Conservation (phyloP, 2,888 invertebrate genomes). For the Melolontha melolontha region DNA sequence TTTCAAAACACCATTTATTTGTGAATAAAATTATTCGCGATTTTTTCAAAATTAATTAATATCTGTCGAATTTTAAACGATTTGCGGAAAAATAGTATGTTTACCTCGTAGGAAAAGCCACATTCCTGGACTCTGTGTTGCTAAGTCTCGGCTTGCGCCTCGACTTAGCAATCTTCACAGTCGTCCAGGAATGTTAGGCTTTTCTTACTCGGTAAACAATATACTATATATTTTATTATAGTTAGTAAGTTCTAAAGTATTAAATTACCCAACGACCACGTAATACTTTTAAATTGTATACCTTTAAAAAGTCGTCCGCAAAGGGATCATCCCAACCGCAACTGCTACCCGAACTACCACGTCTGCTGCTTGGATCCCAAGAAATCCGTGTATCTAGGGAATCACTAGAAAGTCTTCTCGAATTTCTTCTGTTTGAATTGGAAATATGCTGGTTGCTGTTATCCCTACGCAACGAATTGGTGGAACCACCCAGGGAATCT, state of each 20-base stretch:
- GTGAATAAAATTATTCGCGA: no score
- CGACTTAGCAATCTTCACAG: no score
- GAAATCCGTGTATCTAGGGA: conserved; percentile 78
- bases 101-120: no score
- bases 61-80: no score
- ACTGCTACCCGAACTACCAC: conserved; percentile 73
- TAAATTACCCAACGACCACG: background rate
- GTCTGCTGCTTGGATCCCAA: conserved; percentile 74
- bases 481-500: conserved; percentile 59
- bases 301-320: conserved; percentile 71
- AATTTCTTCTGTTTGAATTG: conserved; percentile 69
- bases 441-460: conserved; percentile 57
- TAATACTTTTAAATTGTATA: conserved; percentile 34
- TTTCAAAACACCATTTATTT: no score
- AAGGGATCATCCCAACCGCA: conserved; percentile 71
- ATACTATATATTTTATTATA: no score
- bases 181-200: no score
- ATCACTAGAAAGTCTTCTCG: conserved; percentile 74
- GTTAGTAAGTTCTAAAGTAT: background rate
- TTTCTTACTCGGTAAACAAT: no score
- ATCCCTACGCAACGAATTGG: conserved; percentile 63
- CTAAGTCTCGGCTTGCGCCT: no score
- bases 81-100: no score
- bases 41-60: no score
- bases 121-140: no score